Conservation (phyloP, 1,140 invertebrate species). For the Drosophila rhopaloa region DNA sequence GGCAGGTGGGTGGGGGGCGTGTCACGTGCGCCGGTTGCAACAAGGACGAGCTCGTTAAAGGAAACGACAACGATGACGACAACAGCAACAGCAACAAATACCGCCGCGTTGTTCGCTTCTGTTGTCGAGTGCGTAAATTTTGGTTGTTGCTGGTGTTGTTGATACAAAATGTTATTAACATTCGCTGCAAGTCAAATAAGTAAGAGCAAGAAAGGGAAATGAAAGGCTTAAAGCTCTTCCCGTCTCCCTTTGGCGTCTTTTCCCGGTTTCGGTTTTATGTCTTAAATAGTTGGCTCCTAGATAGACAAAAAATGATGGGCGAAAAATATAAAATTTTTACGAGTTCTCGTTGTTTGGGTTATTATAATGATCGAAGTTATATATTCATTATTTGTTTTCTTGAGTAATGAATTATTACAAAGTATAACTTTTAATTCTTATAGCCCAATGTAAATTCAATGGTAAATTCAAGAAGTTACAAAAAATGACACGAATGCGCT, state of each 20-base stretch:
- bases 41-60: slow-evolving; percentile 82
- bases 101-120: slow-evolving; percentile 41
- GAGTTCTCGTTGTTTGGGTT: too few species aligned
- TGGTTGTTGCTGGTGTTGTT: slow-evolving; percentile 53
- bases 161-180: slow-evolving; percentile 76
- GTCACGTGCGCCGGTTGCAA: slow-evolving; percentile 67
- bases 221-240: not conserved
- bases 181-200: slow-evolving; percentile 69
- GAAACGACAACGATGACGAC: slow-evolving; percentile 61
- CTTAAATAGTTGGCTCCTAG: not conserved
- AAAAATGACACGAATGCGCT: too few species aligned
- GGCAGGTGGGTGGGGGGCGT: slow-evolving; percentile 22
- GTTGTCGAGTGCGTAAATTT: slow-evolving; percentile 77
- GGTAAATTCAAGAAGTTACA: too few species aligned
- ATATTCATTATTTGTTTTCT: too few species aligned
- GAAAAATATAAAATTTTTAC: not conserved
- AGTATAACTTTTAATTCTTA: too few species aligned
- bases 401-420: too few species aligned
- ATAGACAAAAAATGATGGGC: not conserved
- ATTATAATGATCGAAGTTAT: too few species aligned
- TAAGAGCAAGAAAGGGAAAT: slow-evolving; percentile 1
- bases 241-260: not conserved
- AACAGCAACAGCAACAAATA: slow-evolving; percentile 37
- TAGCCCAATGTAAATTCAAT: too few species aligned
- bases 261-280: not conserved